phyloP scores from a whole-genome alignment of 2,797 vertebrate species.

The Prionace glauca region DNA sequence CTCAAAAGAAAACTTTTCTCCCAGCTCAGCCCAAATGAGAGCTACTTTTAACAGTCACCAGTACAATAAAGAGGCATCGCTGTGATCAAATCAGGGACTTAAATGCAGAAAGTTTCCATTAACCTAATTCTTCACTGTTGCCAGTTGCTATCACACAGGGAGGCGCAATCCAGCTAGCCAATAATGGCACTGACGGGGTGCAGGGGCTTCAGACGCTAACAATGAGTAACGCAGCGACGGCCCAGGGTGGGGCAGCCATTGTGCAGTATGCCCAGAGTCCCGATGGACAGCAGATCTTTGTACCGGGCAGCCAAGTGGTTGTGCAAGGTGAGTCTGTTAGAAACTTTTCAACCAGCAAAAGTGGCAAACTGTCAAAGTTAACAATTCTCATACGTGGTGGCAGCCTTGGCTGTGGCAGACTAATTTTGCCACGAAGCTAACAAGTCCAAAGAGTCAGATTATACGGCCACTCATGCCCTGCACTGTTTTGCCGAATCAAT shows the following conservation, averaged over 20 bases:
- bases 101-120: slow-evolving; percentile 39
- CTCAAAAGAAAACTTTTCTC: neutral
- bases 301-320: slow-evolving; percentile 97
- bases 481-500: too few species aligned
- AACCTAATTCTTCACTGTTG: slow-evolving; percentile 48
- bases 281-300: slow-evolving; percentile 95
- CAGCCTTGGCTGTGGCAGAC: neutral
- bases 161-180: slow-evolving; percentile 94
- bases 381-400: neutral
- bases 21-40: neutral
- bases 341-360: neutral
- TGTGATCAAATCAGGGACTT: neutral
- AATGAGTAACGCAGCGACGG: slow-evolving; percentile 82
- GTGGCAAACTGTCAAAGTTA: neutral
- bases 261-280: slow-evolving; percentile 97
- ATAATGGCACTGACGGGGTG: slow-evolving; percentile 93
- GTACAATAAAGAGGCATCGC: neutral
- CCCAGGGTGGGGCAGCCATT: slow-evolving; percentile 87
- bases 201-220: slow-evolving; percentile 92
- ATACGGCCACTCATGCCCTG: neutral
- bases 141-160: slow-evolving; percentile 97
- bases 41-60: neutral
- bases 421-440: neutral
- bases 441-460: neutral
- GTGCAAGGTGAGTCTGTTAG: slow-evolving; percentile 80